Conservation (phyloP, 2,888 invertebrate genomes). For the Danaus chrysippus region DNA sequence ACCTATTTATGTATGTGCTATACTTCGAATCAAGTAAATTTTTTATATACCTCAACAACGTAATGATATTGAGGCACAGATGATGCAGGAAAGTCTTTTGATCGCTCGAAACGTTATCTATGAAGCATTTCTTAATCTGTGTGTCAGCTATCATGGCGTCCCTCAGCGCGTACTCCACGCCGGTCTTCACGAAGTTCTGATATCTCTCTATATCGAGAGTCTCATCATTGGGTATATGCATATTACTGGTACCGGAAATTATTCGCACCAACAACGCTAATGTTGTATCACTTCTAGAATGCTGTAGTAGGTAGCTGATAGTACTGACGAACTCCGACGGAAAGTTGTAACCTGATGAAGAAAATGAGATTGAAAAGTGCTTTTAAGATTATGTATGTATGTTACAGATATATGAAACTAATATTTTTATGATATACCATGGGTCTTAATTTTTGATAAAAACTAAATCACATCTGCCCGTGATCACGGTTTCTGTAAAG, state of each 20-base stretch:
- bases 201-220: slow-evolving; percentile 63
- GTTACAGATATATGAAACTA: no score
- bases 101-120: slow-evolving; percentile 47
- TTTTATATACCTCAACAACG: slow-evolving; percentile 53
- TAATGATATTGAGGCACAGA: slow-evolving; percentile 65
- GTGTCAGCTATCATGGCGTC: slow-evolving; percentile 61
- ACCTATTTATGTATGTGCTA: background rate
- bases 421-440: no score
- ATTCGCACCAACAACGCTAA: slow-evolving; percentile 81
- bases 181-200: slow-evolving; percentile 58
- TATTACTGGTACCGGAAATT: slow-evolving; percentile 78
- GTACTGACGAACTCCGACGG: slow-evolving; percentile 81
- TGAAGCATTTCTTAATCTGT: slow-evolving; percentile 59
- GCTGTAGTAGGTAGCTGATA: slow-evolving; percentile 79
- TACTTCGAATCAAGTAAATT: background rate
- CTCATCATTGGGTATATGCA: slow-evolving; percentile 63
- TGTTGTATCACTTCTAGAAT: slow-evolving; percentile 78
- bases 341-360: slow-evolving; percentile 74
- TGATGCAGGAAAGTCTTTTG: slow-evolving; percentile 69
- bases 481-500: background rate
- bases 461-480: no score
- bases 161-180: slow-evolving; percentile 65
- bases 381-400: no score
- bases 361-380: background rate
- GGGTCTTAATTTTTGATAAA: no score